Percentiles rank a stretch among this genome's conserved stretches.
These are phyloP conservation scores for Ciconia stormi DNA, from an alignment of 2,113 vertebrate genomes.

Conservation along the genomic window DNA sequence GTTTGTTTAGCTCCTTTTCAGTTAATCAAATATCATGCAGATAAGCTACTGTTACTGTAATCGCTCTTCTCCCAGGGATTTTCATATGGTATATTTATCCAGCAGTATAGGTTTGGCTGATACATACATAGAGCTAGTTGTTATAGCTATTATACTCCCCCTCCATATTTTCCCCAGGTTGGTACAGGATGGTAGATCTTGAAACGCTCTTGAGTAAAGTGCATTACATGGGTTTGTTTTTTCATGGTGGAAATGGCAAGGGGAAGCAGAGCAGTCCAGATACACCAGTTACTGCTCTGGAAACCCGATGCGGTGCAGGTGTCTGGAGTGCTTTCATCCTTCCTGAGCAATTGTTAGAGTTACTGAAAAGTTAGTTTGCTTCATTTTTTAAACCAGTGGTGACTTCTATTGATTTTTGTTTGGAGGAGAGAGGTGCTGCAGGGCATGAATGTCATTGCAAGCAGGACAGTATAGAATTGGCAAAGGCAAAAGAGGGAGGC, in stretches of 20 bases:
- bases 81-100: conserved; percentile 33
- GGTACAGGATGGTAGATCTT: neutral
- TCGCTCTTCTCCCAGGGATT: conserved; percentile 4
- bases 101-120: conserved; percentile 32
- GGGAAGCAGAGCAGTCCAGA: neutral
- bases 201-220: neutral
- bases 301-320: neutral
- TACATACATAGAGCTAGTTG: conserved; percentile 25
- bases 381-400: neutral
- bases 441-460: neutral
- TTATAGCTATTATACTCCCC: conserved; percentile 15
- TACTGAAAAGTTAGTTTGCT: conserved; percentile 21
- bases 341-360: neutral
- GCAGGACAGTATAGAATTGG: neutral
- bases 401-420: neutral
- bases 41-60: conserved; percentile 20
- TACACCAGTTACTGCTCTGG: neutral
- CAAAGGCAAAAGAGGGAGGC: neutral
- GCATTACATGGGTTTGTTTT: neutral
- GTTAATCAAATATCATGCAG: conserved; percentile 53
- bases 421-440: neutral
- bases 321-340: neutral
- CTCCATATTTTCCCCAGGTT: neutral
- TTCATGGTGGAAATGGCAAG: neutral
- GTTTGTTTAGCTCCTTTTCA: conserved; percentile 36